Base-by-base conservation (phyloP, 2,113 vertebrate genomes). In the Donacobius atricapilla region DNA sequence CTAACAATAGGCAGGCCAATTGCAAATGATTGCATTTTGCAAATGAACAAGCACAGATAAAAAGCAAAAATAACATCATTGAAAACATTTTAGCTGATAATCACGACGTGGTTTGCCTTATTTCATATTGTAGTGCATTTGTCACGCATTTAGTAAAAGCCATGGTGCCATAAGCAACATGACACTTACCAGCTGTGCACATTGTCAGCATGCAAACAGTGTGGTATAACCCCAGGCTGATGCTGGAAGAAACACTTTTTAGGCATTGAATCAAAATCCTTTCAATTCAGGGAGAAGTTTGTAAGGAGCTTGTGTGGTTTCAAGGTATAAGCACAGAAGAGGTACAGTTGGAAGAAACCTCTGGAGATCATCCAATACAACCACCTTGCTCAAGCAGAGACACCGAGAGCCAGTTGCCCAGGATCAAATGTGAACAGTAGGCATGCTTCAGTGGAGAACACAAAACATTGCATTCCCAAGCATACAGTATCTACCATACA, bases 41-140 rank as follows among this genome's bases (percentile, higher is more conserved):
- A 91, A 96, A 93, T 58, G 54, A 91, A 86, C 71, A 90, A 90
- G 66, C 48, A 45, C 69, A 93, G 90, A 80, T 90, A 66, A 96
- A 96, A 93, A 90, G 63, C 47, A 81, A 90, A 85, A 39, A 90
- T 75, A 93, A 80, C 23, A 86, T 66, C 2, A 80, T 54, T 1
- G 17, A 93, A 83, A 47, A 65, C 17, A 57, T 79, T 94, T 83
- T 65, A 86, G 50, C 47, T 83, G 54, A 73, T 86, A 93, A 90
- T 47, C 25, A 39, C 57, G 61, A 15, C 28, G 31, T 56, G 11
- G 61, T 56, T 94, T 19, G 1, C 57, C 76, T 11, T 76, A 79
- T 75, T 91, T 81, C 40, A 56, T 56, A 60, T 37, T 68, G 24
- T 14, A 72, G 28, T 72, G 53, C 56, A 71, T 82, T 96, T 89